Conservation (phyloP, 2,113 vertebrate species). For the Amphilophus citrinellus region DNA sequence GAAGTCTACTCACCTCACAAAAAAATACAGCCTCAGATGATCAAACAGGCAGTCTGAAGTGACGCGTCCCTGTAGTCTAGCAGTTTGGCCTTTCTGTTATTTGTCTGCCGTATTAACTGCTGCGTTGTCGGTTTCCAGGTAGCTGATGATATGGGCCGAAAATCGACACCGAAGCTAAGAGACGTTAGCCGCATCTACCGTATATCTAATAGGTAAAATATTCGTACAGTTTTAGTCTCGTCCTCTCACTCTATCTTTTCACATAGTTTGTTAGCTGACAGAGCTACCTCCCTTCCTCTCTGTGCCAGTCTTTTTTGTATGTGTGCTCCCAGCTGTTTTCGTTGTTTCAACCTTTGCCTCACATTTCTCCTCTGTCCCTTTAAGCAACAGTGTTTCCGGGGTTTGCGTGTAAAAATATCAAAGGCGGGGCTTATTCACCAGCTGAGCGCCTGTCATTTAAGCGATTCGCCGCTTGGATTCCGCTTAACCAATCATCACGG, state of each 20-base stretch:
- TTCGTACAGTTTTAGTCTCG: conserved; percentile 8
- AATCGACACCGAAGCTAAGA: conserved; percentile 33
- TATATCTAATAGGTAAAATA: background rate
- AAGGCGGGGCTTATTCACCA: conserved; percentile 71
- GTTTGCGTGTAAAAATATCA: conserved; percentile 46
- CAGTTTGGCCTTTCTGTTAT: conserved; percentile 68
- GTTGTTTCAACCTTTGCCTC: conserved; percentile 70
- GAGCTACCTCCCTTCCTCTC: conserved; percentile 60
- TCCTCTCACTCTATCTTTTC: conserved; percentile 38
- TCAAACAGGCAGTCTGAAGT: conserved; percentile 13
- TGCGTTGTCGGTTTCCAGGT: conserved; percentile 56
- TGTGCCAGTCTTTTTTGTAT: conserved; percentile 40
- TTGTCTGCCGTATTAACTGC: conserved; percentile 42
- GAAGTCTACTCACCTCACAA: conserved; percentile 52
- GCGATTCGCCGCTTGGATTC: conserved; percentile 64
- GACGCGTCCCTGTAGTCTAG: conserved; percentile 49
- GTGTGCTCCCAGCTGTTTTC: conserved; percentile 74
- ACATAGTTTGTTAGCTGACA: conserved; percentile 47
- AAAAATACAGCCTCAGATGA: background rate
- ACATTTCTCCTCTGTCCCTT: conserved; percentile 76
- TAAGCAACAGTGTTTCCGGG: conserved; percentile 82
- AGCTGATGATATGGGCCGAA: conserved; percentile 23
- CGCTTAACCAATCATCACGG: conserved; percentile 50
- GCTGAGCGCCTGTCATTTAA: conserved; percentile 80
- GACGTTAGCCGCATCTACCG: background rate